Evolutionary conservation across 2,113 vertebrate genomes (phyloP).

Genomic region (Arothron firmamentum): DNA sequence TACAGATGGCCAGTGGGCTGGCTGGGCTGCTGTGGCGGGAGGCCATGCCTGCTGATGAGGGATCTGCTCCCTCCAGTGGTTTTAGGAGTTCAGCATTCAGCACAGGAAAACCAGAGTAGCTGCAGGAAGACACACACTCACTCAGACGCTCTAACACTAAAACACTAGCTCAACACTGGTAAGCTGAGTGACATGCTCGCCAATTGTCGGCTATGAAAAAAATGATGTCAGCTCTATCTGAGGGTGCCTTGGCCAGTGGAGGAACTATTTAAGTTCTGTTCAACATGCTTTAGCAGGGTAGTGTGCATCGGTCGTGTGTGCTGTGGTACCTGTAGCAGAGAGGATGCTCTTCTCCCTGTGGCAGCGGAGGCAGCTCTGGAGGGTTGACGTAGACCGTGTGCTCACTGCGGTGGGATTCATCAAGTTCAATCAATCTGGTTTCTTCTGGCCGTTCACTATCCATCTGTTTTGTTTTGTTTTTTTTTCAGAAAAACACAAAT

Average conservation of each 20-base stretch:
- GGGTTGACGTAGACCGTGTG: conserved; percentile 97
- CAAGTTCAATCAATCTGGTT: conserved; percentile 88
- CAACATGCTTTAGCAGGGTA: not conserved
- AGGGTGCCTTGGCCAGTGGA: too few species aligned
- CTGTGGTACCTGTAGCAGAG: conserved; percentile 86
- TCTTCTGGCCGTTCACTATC: conserved; percentile 88
- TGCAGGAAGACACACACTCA: conserved; percentile 60
- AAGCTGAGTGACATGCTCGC: not conserved
- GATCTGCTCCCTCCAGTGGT: conserved; percentile 77
- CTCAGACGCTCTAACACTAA: conserved; percentile 1
- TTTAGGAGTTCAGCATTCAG: conserved; percentile 87
- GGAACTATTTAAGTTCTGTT: too few species aligned
- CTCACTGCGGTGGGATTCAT: conserved; percentile 93
- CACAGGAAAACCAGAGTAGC: conserved; percentile 93
- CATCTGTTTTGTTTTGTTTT: conserved; percentile 80
- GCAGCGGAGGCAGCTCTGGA: conserved; percentile 89
- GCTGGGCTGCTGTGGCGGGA: conserved; percentile 86
- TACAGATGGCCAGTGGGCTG: conserved; percentile 92
- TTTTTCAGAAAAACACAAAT: conserved; percentile 40
- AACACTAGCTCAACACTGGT: conserved; percentile 7
- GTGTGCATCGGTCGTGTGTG: conserved; percentile 11
- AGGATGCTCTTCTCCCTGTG: conserved; percentile 88
- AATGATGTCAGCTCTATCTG: not conserved
- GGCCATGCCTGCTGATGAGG: conserved; percentile 73
- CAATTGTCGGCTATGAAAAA: not conserved